Evolutionary conservation across 1,140 invertebrate genomes (phyloP).

Genomic region (Papilio polytes): DNA sequence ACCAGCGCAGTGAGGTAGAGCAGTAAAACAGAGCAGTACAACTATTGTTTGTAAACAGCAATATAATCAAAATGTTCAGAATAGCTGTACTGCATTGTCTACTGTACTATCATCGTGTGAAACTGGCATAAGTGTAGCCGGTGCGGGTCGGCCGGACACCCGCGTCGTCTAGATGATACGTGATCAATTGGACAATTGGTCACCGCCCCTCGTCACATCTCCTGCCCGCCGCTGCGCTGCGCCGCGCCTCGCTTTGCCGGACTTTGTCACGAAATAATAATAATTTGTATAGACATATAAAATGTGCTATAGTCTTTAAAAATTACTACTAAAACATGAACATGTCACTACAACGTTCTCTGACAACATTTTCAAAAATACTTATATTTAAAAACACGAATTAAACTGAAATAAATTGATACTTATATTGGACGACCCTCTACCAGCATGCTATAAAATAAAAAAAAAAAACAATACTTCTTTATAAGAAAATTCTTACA

Average conservation of each 20-base stretch:
- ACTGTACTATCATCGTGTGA: background rate
- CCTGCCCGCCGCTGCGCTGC: conserved; percentile 1
- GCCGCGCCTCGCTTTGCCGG: background rate
- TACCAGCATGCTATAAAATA: no score
- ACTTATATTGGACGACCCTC: no score
- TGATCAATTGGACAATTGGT: conserved; percentile 66
- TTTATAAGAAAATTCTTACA: no score
- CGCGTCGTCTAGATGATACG: conserved; percentile 58
- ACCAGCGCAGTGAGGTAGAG: background rate
- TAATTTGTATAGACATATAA: background rate
- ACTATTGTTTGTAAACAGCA: background rate
- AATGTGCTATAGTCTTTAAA: background rate
- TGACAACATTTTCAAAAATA: no score
- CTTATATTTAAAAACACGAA: no score
- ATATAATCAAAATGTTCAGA: background rate
- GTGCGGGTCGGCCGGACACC: conserved; percentile 24
- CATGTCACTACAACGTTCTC: no score
- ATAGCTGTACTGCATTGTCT: background rate
- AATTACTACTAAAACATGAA: no score
- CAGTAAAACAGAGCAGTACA: background rate
- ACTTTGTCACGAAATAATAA: conserved; percentile 32
- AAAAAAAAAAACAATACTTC: no score
- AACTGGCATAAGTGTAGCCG: background rate
- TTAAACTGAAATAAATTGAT: no score
- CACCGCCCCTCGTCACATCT: conserved; percentile 42